phyloP scores from a whole-genome alignment of 2,888 invertebrate genomes.

The Cacoxenus indagator region DNA sequence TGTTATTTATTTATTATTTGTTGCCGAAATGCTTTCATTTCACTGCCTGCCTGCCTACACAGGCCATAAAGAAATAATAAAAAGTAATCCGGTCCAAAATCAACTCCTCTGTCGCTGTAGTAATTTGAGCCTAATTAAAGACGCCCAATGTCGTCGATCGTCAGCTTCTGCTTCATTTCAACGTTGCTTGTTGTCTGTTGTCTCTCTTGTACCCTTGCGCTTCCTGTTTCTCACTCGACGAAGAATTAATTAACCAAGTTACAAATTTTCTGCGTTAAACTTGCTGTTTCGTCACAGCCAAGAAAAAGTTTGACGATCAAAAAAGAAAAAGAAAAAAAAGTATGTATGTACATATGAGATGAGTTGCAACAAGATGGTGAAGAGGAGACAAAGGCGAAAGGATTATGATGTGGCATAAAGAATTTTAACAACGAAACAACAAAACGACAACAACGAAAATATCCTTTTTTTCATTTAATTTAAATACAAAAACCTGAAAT shows the following conservation, averaged over 20 bases:
- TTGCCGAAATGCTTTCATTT: not conserved
- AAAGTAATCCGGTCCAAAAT: not conserved
- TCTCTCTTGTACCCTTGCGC: not conserved
- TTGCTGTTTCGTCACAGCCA: constrained; percentile 37
- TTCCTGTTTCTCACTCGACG: not conserved
- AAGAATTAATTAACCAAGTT: constrained; percentile 5
- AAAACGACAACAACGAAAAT: not conserved
- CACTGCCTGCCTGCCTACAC: not conserved
- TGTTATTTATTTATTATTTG: constrained; percentile 11
- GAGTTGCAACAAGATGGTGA: too few relatives aligned
- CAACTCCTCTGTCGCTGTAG: not conserved
- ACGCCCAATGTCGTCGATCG: not conserved
- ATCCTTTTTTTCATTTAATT: not conserved
- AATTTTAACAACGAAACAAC: not conserved
- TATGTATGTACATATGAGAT: too few relatives aligned
- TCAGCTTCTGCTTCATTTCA: not conserved
- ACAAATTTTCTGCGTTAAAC: constrained; percentile 41
- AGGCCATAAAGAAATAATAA: not conserved
- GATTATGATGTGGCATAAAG: not conserved
- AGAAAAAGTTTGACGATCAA: not conserved
- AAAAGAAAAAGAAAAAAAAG: not conserved
- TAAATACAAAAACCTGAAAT: constrained; percentile 3
- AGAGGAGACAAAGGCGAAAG: too few relatives aligned
- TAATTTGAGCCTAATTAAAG: constrained; percentile 4
- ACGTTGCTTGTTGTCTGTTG: not conserved